Evolutionary conservation across 2,797 vertebrate genomes (phyloP), one percentile per base, ranked within the genome.

Genomic region (Aulostomus chinensis): DNA sequence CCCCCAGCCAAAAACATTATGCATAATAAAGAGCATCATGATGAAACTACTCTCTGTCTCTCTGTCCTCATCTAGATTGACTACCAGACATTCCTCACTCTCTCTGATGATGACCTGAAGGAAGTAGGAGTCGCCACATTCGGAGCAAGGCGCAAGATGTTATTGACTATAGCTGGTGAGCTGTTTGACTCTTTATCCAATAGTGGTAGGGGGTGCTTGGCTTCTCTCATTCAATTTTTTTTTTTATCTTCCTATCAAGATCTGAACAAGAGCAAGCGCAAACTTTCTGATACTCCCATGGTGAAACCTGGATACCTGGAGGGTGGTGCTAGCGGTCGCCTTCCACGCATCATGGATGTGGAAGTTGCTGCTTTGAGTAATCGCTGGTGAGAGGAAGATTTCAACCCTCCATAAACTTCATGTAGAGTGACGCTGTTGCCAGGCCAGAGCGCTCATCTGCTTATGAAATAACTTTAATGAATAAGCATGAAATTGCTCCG

Each of bases 61-160:
- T 68, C 22, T 63, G 9, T 58, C 0, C 24, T 64, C 34, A 17
- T 54, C 34, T 76, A 93, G 92, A 91, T 93, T 11, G 92, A 93
- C 73, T 92, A 87, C 69, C 92, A 91, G 78, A 92, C 91, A 1
- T 93, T 93, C 72, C 85, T 93, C 43, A 91, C 90, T 3, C 86
- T 93, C 51, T 91, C 91, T 32, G 92, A 93, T 9, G 91, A 93
- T 3, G 92, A 93, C 59, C 83, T 93, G 49, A 93, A 93, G 58
- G 92, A 93, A 78, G 90, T 93, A 29, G 92, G 92, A 0, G 86
- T 93, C 36, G 83, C 73, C 51, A 93, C 92, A 2, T 93, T 93
- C 20, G 92, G 92, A 45, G 92, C 92, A 28, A 79, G 92, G 34
- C 87, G 92, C 62, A 93, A 93, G 78, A 93, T 93, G 92, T 41